Base-by-base conservation (phyloP, 2,113 vertebrate species). In the Bos javanicus region DNA sequence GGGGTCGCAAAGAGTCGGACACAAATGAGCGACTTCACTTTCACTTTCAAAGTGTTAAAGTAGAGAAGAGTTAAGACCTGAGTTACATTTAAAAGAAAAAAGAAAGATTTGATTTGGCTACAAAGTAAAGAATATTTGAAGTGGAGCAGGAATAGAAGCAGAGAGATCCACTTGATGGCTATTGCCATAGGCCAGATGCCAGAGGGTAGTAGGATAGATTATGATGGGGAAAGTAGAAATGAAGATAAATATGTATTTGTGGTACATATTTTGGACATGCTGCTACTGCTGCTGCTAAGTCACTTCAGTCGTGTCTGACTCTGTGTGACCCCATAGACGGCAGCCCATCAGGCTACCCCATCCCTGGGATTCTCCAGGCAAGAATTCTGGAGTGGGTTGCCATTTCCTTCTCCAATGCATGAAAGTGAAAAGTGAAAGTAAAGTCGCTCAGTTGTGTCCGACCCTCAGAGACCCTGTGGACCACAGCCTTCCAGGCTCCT, bases 1-100 rank as follows among this genome's bases (percentile, higher is more conserved):
- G 64, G 64, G 33, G 33, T n/a, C 7, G 1, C 16, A n/a, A 67
- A n/a, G 64, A 67, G 33, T 67, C 2, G 0, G 64, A n/a, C 8
- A n/a, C 0, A 16, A 67, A 4, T n/a, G 64, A n/a, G 2, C 1
- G 16, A 67, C 64, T 67, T n/a, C n/a, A 67, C 16, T 67, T 67
- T n/a, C 33, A 67, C 33, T 36, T 19, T 67, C 1, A 71, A 54
- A 87, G 11, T 64, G 43, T 87, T 92, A 54, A 71, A 95, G 50
- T 56, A 87, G 25, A 94, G 62, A 92, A 84, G 5, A 84, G 30
- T 17, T n/a, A 43, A 80, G n/a, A 56, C 62, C 10, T 39, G 14
- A 81, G 5, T 81, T 85, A 80, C 13, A 39, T 14, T 48, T 84
- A 59, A 91, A 81, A 57, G 21, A 60, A 11, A 25, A 56, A 84